Base-by-base conservation (phyloP, 2,888 invertebrate species). In the Augochlorella aurata region DNA sequence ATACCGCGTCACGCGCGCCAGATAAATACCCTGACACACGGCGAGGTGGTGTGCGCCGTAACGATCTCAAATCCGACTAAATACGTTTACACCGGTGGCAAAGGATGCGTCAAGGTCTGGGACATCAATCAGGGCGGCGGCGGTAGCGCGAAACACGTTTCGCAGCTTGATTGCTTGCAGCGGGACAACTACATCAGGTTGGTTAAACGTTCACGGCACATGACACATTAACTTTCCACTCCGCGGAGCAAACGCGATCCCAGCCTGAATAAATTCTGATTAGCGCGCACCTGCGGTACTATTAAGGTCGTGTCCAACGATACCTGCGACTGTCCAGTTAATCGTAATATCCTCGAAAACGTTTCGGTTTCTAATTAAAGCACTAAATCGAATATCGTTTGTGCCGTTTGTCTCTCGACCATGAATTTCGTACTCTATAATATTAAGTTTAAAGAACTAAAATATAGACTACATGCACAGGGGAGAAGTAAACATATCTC, bases 41-140 rank as follows among this genome's bases (percentile, higher is more conserved):
- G 99, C 49, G 99, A 99, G 94, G 99, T 99, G 77, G 99, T 99
- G 45, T 99, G 99, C 94, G 99, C 99, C 54, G 99, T 99, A 71
- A 98, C 99, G 81, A 98, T 99, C 91, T 98, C 98, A 84, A 97
- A 97, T 98, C 96, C 97, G 78, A 97, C 97, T 83, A 96, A 98
- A 88, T 97, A 98, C 94, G 98, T 99, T n/a, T 99, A 99, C 94
- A 99, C 99, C 0, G 99, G 99, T 38, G 99, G 99, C 85, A 99
- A 99, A 94, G 98, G 98, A 77, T 98, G 98, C 94, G 99, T 99
- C 89, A 99, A 99, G 94, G 98, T 99, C 81, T 98, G 98, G 98
- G 98, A 98, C 94, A 98, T 98, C 94, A 97, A 97, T 94, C 98
- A 98, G 93, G 97, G 97, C 47, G 97, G 96, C 84, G 95, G 95